Percentiles rank a stretch among this genome's conserved stretches.
phyloP scores from a whole-genome alignment of 2,797 vertebrate species.

The Sebastes variabilis region DNA sequence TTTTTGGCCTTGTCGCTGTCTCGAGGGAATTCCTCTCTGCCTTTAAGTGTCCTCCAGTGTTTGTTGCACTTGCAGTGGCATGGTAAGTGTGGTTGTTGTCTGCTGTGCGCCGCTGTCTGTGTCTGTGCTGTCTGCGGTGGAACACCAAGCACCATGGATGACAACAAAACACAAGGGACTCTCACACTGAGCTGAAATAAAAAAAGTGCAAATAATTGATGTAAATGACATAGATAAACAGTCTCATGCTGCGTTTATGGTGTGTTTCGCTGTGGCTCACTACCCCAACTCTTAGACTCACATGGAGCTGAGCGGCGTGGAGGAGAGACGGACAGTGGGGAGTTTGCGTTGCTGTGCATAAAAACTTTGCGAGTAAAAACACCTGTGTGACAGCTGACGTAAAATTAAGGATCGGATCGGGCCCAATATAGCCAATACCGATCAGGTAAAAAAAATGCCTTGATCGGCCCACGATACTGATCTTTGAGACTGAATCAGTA shows the following conservation, averaged over 20 bases:
- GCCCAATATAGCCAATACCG: not conserved
- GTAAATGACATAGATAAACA: not conserved
- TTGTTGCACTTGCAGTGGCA: not conserved
- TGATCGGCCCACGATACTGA: not conserved
- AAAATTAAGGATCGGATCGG: not conserved
- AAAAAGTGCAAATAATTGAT: not conserved
- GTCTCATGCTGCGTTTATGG: not conserved
- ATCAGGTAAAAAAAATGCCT: not conserved
- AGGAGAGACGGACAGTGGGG: not conserved
- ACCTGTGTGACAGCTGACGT: not conserved
- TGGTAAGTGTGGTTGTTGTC: not conserved
- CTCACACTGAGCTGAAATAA: not conserved
- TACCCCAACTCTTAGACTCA: not conserved
- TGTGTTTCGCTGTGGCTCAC: not conserved
- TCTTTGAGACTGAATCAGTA: not conserved
- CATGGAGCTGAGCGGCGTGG: not conserved
- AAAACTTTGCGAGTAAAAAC: not conserved
- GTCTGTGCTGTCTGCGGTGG: not conserved
- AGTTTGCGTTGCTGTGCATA: not conserved
- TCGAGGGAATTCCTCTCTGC: not conserved
- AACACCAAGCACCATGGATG: not conserved
- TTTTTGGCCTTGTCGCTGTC: not conserved
- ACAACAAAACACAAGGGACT: not conserved
- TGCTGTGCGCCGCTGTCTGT: not conserved
- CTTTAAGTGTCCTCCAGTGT: not conserved